A percentile compares a stretch with the other conserved stretches of the same genome.
Evolutionary conservation across 2,888 invertebrate genomes (phyloP).

Genomic region (Mesochorus sp.): DNA sequence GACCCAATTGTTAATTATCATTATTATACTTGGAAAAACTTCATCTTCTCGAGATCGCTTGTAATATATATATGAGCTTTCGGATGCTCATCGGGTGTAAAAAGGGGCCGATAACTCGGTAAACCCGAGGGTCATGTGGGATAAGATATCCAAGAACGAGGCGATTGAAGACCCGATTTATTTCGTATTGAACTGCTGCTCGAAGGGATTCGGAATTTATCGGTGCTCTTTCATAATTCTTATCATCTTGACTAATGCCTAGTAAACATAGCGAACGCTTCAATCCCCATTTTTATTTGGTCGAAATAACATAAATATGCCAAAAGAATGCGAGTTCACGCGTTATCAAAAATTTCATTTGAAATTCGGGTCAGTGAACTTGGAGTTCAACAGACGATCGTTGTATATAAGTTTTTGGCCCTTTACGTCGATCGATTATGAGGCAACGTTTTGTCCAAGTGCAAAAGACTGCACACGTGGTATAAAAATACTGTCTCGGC

Average conservation of each 20-base stretch:
- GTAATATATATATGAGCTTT: background rate
- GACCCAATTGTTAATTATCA: slow-evolving; percentile 44
- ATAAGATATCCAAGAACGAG: slow-evolving; percentile 46
- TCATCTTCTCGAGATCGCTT: background rate
- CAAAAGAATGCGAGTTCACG: background rate
- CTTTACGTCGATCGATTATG: slow-evolving; percentile 26
- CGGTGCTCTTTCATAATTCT: slow-evolving; percentile 7
- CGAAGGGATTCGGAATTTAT: slow-evolving; percentile 1
- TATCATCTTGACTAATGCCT: background rate
- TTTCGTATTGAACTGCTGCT: background rate
- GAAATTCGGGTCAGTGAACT: background rate
- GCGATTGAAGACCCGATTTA: slow-evolving; percentile 11
- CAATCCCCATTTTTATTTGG: background rate
- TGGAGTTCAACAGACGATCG: too few species aligned
- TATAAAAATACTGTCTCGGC: slow-evolving; percentile 47
- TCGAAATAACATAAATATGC: background rate
- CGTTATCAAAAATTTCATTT: background rate
- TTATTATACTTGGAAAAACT: background rate
- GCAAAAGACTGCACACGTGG: slow-evolving; percentile 4
- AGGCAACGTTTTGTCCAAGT: slow-evolving; percentile 31
- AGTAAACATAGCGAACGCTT: background rate
- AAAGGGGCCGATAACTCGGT: slow-evolving; percentile 32
- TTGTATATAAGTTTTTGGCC: too few species aligned
- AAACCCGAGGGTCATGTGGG: slow-evolving; percentile 42
- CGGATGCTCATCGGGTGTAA: slow-evolving; percentile 1